Conservation (phyloP, 1,140 invertebrate species). For the Caenorhabditis latens region DNA sequence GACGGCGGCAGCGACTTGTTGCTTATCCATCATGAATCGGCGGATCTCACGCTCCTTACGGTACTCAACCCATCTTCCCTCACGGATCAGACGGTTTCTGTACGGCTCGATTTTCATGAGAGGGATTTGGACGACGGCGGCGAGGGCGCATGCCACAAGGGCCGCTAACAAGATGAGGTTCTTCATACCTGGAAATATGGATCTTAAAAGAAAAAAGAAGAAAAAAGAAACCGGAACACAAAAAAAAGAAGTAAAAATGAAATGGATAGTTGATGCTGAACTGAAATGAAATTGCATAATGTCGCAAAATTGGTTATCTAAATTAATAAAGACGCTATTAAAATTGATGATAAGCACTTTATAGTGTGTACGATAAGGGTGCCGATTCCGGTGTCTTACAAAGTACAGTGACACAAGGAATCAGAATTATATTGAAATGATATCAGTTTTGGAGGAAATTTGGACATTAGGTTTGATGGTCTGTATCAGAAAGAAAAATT, state of each 20-base stretch:
- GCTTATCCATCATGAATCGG: slow-evolving; percentile 42
- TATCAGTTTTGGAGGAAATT: background rate
- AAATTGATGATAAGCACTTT: background rate
- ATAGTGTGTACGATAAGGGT: slow-evolving; percentile 31
- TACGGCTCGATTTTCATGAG: slow-evolving; percentile 38
- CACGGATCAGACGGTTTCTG: slow-evolving; percentile 41
- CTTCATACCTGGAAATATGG: slow-evolving; percentile 56
- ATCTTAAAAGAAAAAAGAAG: background rate
- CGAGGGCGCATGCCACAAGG: slow-evolving; percentile 53
- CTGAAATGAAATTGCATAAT: slow-evolving; percentile 25
- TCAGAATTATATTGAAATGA: background rate
- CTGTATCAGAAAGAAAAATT: background rate
- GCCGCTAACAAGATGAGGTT: slow-evolving; percentile 58
- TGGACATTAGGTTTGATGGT: too few relatives aligned
- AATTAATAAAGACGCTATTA: slow-evolving; percentile 21
- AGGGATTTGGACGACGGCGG: slow-evolving; percentile 49
- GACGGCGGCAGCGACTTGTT: background rate
- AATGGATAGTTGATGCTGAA: slow-evolving; percentile 53
- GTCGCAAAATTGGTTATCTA: slow-evolving; percentile 7
- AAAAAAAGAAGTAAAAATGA: background rate
- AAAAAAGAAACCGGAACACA: background rate
- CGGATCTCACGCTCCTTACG: slow-evolving; percentile 54
- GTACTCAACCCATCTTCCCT: slow-evolving; percentile 56
- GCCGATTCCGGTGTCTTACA: slow-evolving; percentile 25
- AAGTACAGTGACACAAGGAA: background rate